phyloP scores from a whole-genome alignment of 2,888 invertebrate genomes.

The Heteropelma amictum region DNA sequence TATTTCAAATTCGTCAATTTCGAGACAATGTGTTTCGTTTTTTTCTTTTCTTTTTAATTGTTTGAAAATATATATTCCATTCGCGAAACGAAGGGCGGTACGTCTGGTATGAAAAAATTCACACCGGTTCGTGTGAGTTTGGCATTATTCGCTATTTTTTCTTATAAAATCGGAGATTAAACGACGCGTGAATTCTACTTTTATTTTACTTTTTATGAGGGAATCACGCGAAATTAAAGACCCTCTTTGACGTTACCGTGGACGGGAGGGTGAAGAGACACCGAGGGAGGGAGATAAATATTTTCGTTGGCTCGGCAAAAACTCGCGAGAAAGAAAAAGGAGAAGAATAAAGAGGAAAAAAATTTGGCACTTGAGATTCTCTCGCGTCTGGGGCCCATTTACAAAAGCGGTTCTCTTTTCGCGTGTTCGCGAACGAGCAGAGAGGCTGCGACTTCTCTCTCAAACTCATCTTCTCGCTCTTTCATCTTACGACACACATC shows the following conservation, averaged over 20 bases:
- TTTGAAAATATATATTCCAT: too few species aligned
- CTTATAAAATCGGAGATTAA: conserved; percentile 12
- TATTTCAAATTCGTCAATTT: too few species aligned
- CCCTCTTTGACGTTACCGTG: conserved; percentile 43
- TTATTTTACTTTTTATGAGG: conserved; percentile 24
- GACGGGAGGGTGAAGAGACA: conserved; percentile 17
- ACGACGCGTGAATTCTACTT: conserved; percentile 5
- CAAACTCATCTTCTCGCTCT: not conserved
- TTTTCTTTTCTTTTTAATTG: too few species aligned
- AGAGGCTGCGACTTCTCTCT: conserved; percentile 22
- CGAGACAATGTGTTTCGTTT: too few species aligned
- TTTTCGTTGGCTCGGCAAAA: conserved; percentile 55
- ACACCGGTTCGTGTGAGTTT: too few species aligned
- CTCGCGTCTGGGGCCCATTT: conserved; percentile 54
- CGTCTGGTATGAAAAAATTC: too few species aligned
- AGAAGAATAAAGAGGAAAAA: not conserved
- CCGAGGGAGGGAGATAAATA: conserved; percentile 34
- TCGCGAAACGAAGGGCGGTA: too few species aligned
- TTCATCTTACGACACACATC: conserved; percentile 25
- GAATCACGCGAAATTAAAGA: conserved; percentile 52
- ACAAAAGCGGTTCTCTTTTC: conserved; percentile 51
- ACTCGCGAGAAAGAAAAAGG: conserved; percentile 33
- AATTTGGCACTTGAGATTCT: conserved; percentile 53
- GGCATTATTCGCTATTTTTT: not conserved
- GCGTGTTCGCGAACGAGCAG: conserved; percentile 30